phyloP scores from a whole-genome alignment of 2,888 invertebrate species.

The Sesia bembeciformis region DNA sequence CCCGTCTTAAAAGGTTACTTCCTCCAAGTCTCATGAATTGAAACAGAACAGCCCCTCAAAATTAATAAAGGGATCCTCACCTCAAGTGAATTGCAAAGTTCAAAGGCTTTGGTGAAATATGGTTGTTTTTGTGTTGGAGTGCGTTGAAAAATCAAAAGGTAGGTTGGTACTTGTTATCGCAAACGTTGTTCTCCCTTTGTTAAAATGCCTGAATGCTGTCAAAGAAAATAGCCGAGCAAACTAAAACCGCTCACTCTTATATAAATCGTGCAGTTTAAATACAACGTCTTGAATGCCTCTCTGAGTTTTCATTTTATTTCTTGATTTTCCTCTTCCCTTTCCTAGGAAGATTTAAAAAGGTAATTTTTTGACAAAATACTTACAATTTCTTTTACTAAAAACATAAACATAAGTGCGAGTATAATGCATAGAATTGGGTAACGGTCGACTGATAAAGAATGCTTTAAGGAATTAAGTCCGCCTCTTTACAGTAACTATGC shows the following conservation, averaged over 20 bases:
- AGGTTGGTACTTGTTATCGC: background rate
- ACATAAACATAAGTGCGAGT: too few species aligned
- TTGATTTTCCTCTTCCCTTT: slow-evolving; percentile 3
- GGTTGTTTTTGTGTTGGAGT: background rate
- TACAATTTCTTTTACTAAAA: too few species aligned
- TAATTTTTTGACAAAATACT: too few species aligned
- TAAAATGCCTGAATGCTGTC: slow-evolving; percentile 2
- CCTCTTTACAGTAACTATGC: too few species aligned
- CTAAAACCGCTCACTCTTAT: slow-evolving; percentile 6
- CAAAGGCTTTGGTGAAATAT: background rate
- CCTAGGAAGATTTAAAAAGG: background rate
- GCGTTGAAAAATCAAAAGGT: background rate
- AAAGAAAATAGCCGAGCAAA: slow-evolving; percentile 6
- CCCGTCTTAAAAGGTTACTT: too few species aligned
- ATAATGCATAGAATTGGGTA: too few species aligned
- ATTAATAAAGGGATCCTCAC: too few species aligned
- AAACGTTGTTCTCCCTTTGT: slow-evolving; percentile 1
- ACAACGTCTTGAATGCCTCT: slow-evolving; percentile 1
- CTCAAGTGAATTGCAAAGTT: background rate
- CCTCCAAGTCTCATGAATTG: too few species aligned
- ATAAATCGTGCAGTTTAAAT: slow-evolving; percentile 2
- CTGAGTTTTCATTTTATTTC: slow-evolving; percentile 2
- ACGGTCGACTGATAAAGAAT: too few species aligned
- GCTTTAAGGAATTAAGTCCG: too few species aligned
- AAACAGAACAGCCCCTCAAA: too few species aligned